phyloP scores from a whole-genome alignment of 2,888 invertebrate species.

The Rhagophthalmus giganteus region DNA sequence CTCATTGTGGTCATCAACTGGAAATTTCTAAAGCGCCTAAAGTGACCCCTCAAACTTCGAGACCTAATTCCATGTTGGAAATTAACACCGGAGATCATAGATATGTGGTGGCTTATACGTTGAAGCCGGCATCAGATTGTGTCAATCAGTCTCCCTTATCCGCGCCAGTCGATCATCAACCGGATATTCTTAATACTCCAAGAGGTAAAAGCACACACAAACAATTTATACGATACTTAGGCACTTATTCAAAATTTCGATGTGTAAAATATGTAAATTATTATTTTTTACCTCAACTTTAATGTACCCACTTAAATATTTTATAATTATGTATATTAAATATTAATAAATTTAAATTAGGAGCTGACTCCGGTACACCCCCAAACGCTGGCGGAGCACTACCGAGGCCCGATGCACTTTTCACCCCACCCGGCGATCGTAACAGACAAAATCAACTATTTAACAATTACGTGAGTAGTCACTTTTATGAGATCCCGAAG shows the following conservation, averaged over 20 bases:
- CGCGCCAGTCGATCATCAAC: constrained; percentile 49
- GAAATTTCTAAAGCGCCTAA: constrained; percentile 58
- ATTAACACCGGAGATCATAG: constrained; percentile 81
- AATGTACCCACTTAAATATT: background rate
- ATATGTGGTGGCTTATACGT: constrained; percentile 83
- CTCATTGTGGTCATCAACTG: constrained; percentile 53
- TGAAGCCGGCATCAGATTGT: constrained; percentile 65
- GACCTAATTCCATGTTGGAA: constrained; percentile 64
- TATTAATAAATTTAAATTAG: constrained; percentile 34
- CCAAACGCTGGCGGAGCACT: constrained; percentile 45
- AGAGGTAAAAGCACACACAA: constrained; percentile 67
- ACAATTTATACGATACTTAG: too few relatives aligned
- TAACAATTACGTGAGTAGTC: constrained; percentile 44
- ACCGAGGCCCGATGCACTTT: constrained; percentile 51
- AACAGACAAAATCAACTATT: constrained; percentile 40
- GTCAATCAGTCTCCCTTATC: constrained; percentile 40
- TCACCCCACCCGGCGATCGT: constrained; percentile 45
- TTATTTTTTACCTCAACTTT: too few relatives aligned
- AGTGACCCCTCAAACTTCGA: constrained; percentile 53
- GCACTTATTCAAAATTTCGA: too few relatives aligned
- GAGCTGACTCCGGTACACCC: constrained; percentile 48
- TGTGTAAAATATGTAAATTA: too few relatives aligned
- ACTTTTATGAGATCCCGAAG: constrained; percentile 1
- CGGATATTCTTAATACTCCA: constrained; percentile 77
- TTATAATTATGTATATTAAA: background rate